phyloP scores from a whole-genome alignment of 2,888 invertebrate genomes.

The Heliconius ismenius region DNA sequence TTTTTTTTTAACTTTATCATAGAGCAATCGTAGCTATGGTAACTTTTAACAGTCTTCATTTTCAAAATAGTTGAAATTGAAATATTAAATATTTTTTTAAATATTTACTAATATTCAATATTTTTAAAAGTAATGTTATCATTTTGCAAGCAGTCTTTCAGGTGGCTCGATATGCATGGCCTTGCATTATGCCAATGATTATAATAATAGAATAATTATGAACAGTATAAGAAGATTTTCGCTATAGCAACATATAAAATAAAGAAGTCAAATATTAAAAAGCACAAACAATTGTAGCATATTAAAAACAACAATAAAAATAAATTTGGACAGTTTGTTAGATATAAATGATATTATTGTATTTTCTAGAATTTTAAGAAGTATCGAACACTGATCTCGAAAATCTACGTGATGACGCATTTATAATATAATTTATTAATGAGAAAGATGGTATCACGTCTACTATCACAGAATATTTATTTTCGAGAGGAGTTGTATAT shows the following conservation, averaged over 20 bases:
- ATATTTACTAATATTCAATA: conserved; percentile 26
- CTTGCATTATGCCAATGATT: conserved; percentile 27
- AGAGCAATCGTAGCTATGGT: conserved; percentile 16
- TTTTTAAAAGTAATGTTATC: conserved; percentile 23
- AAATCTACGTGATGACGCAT: conserved; percentile 60
- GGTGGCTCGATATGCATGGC: conserved; percentile 50
- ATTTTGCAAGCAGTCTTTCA: conserved; percentile 62
- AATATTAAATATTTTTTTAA: conserved; percentile 9
- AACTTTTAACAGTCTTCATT: conserved; percentile 24
- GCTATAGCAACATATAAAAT: not conserved
- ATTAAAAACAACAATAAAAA: not conserved
- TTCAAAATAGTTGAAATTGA: conserved; percentile 21
- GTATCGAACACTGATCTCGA: conserved; percentile 42
- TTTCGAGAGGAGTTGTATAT: conserved; percentile 66
- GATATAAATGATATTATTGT: conserved; percentile 18
- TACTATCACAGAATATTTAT: conserved; percentile 82
- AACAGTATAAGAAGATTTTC: not conserved
- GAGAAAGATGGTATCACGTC: conserved; percentile 78
- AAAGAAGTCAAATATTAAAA: not conserved
- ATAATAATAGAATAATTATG: not conserved
- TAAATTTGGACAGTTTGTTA: not conserved
- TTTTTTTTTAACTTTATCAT: not conserved
- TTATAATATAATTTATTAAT: conserved; percentile 53
- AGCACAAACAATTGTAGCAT: not conserved
- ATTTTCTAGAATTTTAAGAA: conserved; percentile 20